Base-by-base conservation (phyloP, 2,797 vertebrate species). In the Knipowitschia caucasica region DNA sequence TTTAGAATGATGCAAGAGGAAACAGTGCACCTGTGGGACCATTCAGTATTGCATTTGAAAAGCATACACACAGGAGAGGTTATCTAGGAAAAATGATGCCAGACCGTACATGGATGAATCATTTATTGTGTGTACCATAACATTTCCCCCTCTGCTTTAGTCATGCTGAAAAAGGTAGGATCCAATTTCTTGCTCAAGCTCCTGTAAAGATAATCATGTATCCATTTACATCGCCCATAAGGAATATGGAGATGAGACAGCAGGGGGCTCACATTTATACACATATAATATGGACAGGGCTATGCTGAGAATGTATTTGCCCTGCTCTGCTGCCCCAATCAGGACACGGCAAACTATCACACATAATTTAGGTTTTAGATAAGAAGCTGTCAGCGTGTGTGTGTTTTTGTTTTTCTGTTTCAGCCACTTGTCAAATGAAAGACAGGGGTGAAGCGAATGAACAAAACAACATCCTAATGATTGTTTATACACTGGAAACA, bases 391-490 rank as follows among this genome's bases (percentile, higher is more conserved):
- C 76, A 53, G 65, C 70, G 77, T 30, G 27, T 3, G 27, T 4
- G 27, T 4, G 27, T 4, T 6, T 4, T 6, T 24, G 40, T 6
- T 73, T 77, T 49, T 80, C 80, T 17, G 70, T 71, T 60, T 63
- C 85, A 89, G 86, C 91, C 89, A 86, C 78, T 59, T 91, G 91
- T 85, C 76, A 78, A 94, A 94, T 92, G 87, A 89, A 90, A 91
- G 81, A 60, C 89, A 88, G 85, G 74, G 53, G 73, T 86, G 89
- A 91, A 44, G 65, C 87, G 89, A 91, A 92, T 86, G 90, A 89
- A 88, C 87, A 89, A 89, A 91, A 91, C 91, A 94, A 94, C 93
- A 92, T 91, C 92, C 93, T 89, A 87, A 87, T 88, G 88, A 86
- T 84, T 89, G 86, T 89, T 87, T 87, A 86, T 81, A 82, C 73